phyloP scores from a whole-genome alignment of 2,888 invertebrate species.

The Fragum sueziense region DNA sequence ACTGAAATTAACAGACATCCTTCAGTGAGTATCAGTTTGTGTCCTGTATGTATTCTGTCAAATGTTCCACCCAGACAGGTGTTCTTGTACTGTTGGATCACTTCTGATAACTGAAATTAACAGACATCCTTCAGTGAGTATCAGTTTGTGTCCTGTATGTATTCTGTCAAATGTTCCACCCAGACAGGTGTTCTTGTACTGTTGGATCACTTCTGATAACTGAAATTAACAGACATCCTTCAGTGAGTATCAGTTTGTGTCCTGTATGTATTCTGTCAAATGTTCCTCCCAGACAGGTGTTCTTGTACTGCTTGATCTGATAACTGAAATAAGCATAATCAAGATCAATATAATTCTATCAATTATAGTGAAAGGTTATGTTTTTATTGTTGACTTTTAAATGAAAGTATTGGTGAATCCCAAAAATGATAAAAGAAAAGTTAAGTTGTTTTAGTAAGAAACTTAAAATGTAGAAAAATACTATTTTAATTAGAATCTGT shows the following conservation, averaged over 20 bases:
- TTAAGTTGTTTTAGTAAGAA: too few relatives aligned
- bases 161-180: slow-evolving; percentile 98
- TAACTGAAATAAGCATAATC: too few relatives aligned
- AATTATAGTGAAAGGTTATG: too few relatives aligned
- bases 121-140: slow-evolving; percentile 93
- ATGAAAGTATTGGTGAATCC: too few relatives aligned
- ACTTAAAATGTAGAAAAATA: too few relatives aligned
- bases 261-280: slow-evolving; percentile 97
- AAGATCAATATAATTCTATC: too few relatives aligned
- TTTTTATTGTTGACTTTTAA: too few relatives aligned
- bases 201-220: slow-evolving; percentile 57
- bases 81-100: slow-evolving; percentile 86
- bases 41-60: slow-evolving; percentile 96
- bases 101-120: slow-evolving; percentile 79
- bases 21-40: slow-evolving; percentile 95
- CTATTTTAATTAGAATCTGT: too few relatives aligned
- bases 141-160: slow-evolving; percentile 96
- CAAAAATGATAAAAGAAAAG: too few relatives aligned
- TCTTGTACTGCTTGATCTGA: slow-evolving; percentile 85
- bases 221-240: slow-evolving; percentile 88
- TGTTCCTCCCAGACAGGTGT: slow-evolving; percentile 96
- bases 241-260: slow-evolving; percentile 95
- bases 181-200: slow-evolving; percentile 90
- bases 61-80: slow-evolving; percentile 98
- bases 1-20: slow-evolving; percentile 87